Base-by-base conservation (phyloP, 1,140 invertebrate genomes). In the Hestina assimilis region DNA sequence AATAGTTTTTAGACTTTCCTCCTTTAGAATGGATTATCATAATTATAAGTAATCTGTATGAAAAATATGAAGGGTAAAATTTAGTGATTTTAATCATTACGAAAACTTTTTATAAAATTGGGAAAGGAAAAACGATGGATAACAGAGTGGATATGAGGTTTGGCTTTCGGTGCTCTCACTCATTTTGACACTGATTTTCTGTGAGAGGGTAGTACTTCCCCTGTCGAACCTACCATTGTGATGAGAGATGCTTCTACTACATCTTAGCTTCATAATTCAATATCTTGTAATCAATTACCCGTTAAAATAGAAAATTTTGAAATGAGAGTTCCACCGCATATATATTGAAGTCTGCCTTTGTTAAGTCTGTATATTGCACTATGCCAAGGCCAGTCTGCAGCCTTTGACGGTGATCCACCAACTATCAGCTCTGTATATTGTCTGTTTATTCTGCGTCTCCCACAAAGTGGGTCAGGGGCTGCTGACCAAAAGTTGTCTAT, bases 371-470 rank as follows among this genome's bases (percentile, higher is more conserved):
- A 93, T 0, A 97, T 89, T 5, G 94, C 93, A 2, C 91, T 93
- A 69, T 96, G 92, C 95, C 95, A 97, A 1, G 95, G 96, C 95
- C 95, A 97, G 64, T 96, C 94, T 0, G 93, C 94, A 2, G 92
- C 91, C 2, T 67, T 72, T 0, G 75, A 72, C 0, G 54, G 7
- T 6, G 52, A 28, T 29, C 71, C 77, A 6, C 62, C 66, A 19
- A 68, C 61, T 23, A 79, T 72, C 7, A 79, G 50, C 43, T 73
- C 69, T 4, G 69, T 80, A 33, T 76, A 66, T 0, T 24, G 14
- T 11, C 12, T 9, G 1, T 59, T 46, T 1, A 79, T 55, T 51
- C 69, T 69, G 0, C 66, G 59, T 57, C 73, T 60, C n/a, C 79
- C 79, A 45, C 77, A 83, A 0, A 46, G 19, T 29, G 43, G 15